Base-by-base conservation (phyloP, 2,113 vertebrate species). In the Daubentonia madagascariensis region DNA sequence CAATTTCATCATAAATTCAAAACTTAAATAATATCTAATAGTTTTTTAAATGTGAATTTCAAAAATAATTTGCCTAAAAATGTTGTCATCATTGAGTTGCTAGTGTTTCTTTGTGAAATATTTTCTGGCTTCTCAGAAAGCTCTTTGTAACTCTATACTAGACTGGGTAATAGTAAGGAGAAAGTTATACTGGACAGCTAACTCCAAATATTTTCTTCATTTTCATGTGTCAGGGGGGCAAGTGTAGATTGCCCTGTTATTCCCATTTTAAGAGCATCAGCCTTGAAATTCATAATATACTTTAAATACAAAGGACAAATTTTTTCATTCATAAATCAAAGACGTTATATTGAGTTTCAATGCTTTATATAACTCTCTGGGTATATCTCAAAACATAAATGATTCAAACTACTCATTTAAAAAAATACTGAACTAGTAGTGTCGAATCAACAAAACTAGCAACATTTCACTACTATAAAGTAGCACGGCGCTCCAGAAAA, bases 321-420 rank as follows among this genome's bases (percentile, higher is more conserved):
- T n/a, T n/a, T n/a, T n/a, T n/a, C n/a, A 67, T 67, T 67, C 17
- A 67, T 17, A 17, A 67, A 67, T 30, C 14, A 35, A 67, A 35
- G 63, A 67, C 13, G 63, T 67, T 67, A 16, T 7, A 67, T 35
- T 68, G 32, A 20, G 3, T 68, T 86, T 97, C 97, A 95, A 97
- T 97, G 75, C 37, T 50, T 8, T 13, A 18, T 97, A 23, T 91
- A 94, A 94, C 76, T 72, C 67, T 72, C 90, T 40, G 28, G 25
- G 43, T 85, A 40, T 85, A 48, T 84, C 89, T 97, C 52, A 89
- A 96, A 93, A 88, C 59, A 96, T 95, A 97, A 98, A 95, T 98
- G 78, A 90, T 96, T 98, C 54, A 91, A 45, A 83, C 83, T 89
- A 94, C 52, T 97, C 72, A 94, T 87, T 93, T 95, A 72, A 94